Percentiles rank a stretch among this genome's conserved stretches.
Evolutionary conservation across 2,797 vertebrate species (phyloP).

Genomic region (Sitta carolinensis): DNA sequence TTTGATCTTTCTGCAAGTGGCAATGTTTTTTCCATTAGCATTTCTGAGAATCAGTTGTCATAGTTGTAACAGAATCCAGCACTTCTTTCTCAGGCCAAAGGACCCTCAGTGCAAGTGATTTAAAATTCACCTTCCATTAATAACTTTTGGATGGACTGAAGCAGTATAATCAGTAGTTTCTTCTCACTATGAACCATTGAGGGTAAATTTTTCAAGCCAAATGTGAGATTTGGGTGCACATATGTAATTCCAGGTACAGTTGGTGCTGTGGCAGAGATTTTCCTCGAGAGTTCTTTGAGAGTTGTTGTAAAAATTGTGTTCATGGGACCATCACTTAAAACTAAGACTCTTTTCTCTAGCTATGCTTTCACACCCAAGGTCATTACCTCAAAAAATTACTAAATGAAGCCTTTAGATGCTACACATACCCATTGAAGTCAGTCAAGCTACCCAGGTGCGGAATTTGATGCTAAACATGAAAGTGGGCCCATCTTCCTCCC

Average conservation of each 20-base stretch:
- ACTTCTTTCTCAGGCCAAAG: not conserved
- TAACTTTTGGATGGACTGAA: not conserved
- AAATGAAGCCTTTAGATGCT: not conserved
- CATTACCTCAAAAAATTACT: not conserved
- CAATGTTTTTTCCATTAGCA: not conserved
- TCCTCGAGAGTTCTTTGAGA: not conserved
- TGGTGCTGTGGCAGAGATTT: not conserved
- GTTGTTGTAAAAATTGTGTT: not conserved
- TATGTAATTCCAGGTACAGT: not conserved
- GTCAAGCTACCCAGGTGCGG: not conserved
- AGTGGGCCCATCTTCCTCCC: fast-evolving
- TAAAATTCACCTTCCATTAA: not conserved
- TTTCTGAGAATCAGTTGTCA: not conserved
- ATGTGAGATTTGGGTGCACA: not conserved
- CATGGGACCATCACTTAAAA: not conserved
- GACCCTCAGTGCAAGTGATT: not conserved
- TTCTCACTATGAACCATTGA: not conserved
- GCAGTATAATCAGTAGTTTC: not conserved
- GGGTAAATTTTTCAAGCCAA: not conserved
- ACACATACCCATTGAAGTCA: not conserved
- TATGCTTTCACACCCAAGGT: not conserved
- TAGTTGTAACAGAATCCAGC: not conserved
- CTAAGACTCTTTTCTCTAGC: not conserved
- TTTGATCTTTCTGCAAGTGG: not conserved
- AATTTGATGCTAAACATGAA: not conserved